Base-by-base conservation (phyloP, 35 echinoderm and acorn worm genomes). In the Heliocidaris erythrogramma region DNA sequence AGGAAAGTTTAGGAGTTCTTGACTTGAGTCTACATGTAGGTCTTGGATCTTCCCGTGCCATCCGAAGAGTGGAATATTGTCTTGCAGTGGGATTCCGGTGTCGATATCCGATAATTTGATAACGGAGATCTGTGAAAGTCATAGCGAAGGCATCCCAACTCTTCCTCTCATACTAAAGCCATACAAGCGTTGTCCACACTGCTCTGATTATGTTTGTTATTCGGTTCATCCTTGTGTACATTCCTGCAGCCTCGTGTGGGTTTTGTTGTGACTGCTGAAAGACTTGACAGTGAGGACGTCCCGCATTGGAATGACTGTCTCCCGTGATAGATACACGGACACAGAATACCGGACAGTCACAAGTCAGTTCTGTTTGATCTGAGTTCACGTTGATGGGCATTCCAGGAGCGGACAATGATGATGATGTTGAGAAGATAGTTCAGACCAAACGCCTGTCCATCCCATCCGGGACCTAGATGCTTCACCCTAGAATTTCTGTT, bases 41-140 rank as follows among this genome's bases (percentile, higher is more conserved):
- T 21, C 27, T 78, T 78, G 21, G 65, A 78, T 78, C 65, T 24
- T 78, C 65, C 14, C 7, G 2, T 78, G 7, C 65, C n/a, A 8
- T 7, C 27, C 7, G 65, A 78, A 27, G 65, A 78, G 65, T 21
- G 87, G 87, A 89, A 89, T 27, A 48, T 6, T 48, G 87, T 48
- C 31, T 32, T 32, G 87, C 87, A 5, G 31, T 48, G 12, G 32
- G 87, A 48, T 47, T 47, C 31, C 87, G 87, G 87, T 89, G 87
- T 89, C 87, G 87, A 89, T 89, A 89, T 89, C 87, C 87, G 87
- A 89, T 89, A 89, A 89, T 89, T 89, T 42, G 87, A 89, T 89
- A 89, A 89, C 31, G 87, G 87, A 48, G 87, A 89, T 48, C 87
- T 89, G 87, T 47, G 47, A 35, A 89, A 89, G 14, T 48, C 87